These are phyloP conservation scores for Lithosia quadra DNA, from an alignment of 2,888 invertebrate genomes.

Conservation along the genomic window DNA sequence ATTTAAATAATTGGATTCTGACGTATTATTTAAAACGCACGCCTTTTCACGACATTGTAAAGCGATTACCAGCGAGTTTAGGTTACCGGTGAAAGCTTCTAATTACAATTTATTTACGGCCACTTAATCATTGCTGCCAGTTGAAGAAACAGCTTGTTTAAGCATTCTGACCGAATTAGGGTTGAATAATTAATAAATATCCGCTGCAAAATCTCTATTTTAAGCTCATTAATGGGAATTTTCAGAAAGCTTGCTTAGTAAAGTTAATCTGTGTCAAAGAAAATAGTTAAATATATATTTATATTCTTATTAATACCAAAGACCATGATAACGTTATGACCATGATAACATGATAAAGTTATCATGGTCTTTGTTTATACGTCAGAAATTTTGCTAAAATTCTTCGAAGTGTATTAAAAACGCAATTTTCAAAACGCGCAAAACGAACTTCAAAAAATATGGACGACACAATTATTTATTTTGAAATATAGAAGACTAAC, in stretches of 20 bases:
- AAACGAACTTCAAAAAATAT: no score
- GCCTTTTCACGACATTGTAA: conserved; percentile 23
- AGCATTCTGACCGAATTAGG: conserved; percentile 20
- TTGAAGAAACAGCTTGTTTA: conserved; percentile 39
- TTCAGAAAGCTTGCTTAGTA: neutral
- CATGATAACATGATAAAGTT: no score
- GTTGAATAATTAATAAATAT: conserved; percentile 30
- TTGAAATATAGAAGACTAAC: no score
- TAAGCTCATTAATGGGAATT: conserved; percentile 7
- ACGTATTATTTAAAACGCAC: conserved; percentile 22
- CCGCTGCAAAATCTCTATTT: conserved; percentile 23
- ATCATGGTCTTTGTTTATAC: no score
- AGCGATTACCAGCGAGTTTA: conserved; percentile 29
- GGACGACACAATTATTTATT: no score
- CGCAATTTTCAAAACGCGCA: no score
- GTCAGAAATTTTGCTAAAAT: no score
- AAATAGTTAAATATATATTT: neutral
- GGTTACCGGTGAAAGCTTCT: conserved; percentile 26
- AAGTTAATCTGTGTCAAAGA: neutral
- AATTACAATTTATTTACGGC: conserved; percentile 44
- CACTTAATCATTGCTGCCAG: conserved; percentile 34
- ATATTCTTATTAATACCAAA: no score
- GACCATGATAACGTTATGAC: no score
- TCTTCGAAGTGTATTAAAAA: no score
- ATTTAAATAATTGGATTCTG: neutral